Base-by-base conservation (phyloP, 23 tunicate genomes). In the Corella eumyota region DNA sequence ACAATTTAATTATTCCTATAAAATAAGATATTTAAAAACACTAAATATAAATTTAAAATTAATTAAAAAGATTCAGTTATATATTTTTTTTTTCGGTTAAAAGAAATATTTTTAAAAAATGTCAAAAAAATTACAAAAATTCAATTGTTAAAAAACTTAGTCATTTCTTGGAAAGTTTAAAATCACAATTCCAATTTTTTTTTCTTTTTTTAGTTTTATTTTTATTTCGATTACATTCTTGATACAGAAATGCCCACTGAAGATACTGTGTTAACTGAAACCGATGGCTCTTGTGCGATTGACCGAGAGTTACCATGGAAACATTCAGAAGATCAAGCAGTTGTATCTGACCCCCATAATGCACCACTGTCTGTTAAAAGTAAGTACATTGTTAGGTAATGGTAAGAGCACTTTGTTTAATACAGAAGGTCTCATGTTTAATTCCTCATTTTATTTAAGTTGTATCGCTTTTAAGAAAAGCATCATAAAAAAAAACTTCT, bases 221-320 rank as follows among this genome's bases (percentile, higher is more conserved):
- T 31, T 9, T 1, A 31, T 26, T 17, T 24, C 19, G 2, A 60
- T 34, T 3, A 45, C 22, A 9, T 20, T 35, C 5, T 3, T 32
- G 25, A 56, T 2, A 2, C 28, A 3, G 30, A 56, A 29, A 21
- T 56, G 58, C 65, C 65, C 24, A 45, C 54, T 21, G 68, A 63
- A 15, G 68, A 37, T 1, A 63, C 68, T 9, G 47, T 19, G 1
- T 11, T 40, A 15, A 9, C 60, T 21, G 69, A 64, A 9, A 13
- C 6, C 21, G 70, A 45, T 23, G 67, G 21, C 9, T 4, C 62
- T 1, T 75, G 60, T 22, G 76, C 75, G 4, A 22, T 76, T 3
- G 83, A 76, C 50, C 73, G 73, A 1, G 85, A 78, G 67, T 69
- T 78, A 46, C 85, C 85, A 52, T 78, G 85, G 85, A 78, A 69